Conservation (phyloP, 2,888 invertebrate species). For the Trilocha varians region DNA sequence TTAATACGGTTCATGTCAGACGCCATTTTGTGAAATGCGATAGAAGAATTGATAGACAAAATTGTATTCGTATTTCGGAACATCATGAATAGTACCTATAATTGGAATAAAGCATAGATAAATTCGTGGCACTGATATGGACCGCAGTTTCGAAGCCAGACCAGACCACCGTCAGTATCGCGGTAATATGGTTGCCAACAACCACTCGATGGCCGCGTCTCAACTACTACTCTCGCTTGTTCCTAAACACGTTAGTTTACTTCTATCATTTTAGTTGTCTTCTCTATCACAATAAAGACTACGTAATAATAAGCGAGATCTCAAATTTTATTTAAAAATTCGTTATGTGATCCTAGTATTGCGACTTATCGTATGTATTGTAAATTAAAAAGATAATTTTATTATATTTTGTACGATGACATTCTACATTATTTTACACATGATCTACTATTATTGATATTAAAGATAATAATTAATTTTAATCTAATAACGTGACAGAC, state of each 20-base stretch:
- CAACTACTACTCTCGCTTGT: slow-evolving; percentile 57
- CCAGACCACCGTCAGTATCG: slow-evolving; percentile 18
- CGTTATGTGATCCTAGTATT: slow-evolving; percentile 68
- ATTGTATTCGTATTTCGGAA: slow-evolving; percentile 3
- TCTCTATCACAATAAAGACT: slow-evolving; percentile 71
- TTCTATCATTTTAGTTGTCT: slow-evolving; percentile 68
- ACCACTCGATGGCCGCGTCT: slow-evolving; percentile 17
- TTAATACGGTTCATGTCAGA: slow-evolving; percentile 25
- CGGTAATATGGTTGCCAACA: slow-evolving; percentile 8
- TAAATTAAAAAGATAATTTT: slow-evolving; percentile 65
- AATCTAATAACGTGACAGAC: slow-evolving; percentile 73
- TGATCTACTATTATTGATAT: slow-evolving; percentile 66
- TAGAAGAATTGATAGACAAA: too few species aligned
- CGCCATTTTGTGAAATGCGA: not conserved
- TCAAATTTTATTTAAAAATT: slow-evolving; percentile 72
- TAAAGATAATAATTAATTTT: slow-evolving; percentile 73
- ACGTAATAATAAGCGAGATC: slow-evolving; percentile 73
- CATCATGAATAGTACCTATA: slow-evolving; percentile 7
- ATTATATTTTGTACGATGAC: slow-evolving; percentile 71
- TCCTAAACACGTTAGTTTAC: slow-evolving; percentile 60
- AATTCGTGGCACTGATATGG: slow-evolving; percentile 25
- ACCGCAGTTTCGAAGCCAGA: slow-evolving; percentile 34
- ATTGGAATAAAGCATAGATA: slow-evolving; percentile 11
- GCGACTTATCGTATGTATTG: slow-evolving; percentile 64
- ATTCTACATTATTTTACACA: slow-evolving; percentile 71